phyloP scores from a whole-genome alignment of 1,140 invertebrate genomes.

The Drosophila paulistorum region DNA sequence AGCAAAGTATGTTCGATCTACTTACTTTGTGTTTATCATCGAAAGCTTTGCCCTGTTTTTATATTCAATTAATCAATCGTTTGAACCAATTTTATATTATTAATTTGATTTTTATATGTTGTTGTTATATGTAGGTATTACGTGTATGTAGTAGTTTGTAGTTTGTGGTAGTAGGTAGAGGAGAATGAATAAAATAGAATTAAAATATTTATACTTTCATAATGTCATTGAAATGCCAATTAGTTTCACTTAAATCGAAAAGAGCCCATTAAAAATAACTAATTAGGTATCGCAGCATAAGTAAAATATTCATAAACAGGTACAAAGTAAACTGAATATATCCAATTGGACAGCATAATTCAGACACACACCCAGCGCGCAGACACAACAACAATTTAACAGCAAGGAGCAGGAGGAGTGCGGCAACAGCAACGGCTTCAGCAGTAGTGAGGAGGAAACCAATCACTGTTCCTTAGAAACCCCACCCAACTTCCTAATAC shows the following conservation, averaged over 20 bases:
- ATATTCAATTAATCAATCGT: not conserved
- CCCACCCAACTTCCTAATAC: conserved; percentile 1
- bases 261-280: conserved; percentile 42
- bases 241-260: conserved; percentile 40
- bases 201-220: conserved; percentile 36
- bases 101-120: conserved; percentile 49
- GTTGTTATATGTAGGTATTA: conserved; percentile 32
- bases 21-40: conserved; percentile 82
- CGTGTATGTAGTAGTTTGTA: conserved; percentile 49
- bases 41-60: conserved; percentile 80
- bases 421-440: conserved; percentile 33
- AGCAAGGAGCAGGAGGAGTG: conserved; percentile 18
- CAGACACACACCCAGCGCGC: conserved; percentile 67
- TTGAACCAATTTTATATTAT: conserved; percentile 7
- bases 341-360: conserved; percentile 56
- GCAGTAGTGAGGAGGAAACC: conserved; percentile 12
- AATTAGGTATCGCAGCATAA: conserved; percentile 37
- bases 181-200: conserved; percentile 61
- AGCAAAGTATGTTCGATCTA: conserved; percentile 52
- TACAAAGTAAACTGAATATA: conserved; percentile 29
- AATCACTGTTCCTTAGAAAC: not conserved
- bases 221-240: conserved; percentile 58
- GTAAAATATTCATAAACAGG: not conserved
- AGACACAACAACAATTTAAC: conserved; percentile 52
- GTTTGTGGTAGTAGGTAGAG: conserved; percentile 63